Evolutionary conservation across 2,113 vertebrate genomes (phyloP).

Genomic region (Catharus minimus): DNA sequence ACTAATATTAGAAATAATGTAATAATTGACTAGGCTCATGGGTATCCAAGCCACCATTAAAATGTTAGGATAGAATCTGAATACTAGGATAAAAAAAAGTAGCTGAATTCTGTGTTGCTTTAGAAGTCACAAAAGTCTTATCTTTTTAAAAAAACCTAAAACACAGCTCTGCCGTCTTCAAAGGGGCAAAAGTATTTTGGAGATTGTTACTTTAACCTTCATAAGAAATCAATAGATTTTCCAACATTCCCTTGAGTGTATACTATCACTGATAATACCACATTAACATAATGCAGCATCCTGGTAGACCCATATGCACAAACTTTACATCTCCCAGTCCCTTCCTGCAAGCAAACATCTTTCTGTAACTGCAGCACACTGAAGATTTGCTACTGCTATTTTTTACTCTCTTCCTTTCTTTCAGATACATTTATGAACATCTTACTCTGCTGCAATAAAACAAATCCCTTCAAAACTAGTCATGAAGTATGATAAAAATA

Average conservation of each 20-base stretch:
- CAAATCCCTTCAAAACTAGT: neutral
- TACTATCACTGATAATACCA: neutral
- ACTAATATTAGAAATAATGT: neutral
- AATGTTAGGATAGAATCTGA: neutral
- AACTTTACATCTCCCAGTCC: neutral
- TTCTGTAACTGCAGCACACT: neutral
- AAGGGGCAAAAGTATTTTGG: neutral
- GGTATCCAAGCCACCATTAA: neutral
- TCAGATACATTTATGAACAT: neutral
- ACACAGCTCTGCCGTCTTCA: neutral
- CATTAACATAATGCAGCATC: neutral
- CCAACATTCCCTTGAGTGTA: neutral
- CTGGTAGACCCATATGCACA: neutral
- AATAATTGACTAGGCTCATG: neutral
- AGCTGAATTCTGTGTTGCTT: neutral
- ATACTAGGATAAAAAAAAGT: neutral
- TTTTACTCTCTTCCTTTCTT: neutral
- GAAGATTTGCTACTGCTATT: neutral
- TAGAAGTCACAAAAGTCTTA: neutral
- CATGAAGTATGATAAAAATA: neutral
- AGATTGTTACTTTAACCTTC: neutral
- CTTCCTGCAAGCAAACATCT: neutral
- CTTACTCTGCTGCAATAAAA: neutral
- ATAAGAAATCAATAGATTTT: neutral
- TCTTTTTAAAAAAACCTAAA: neutral